These are phyloP conservation scores for Danio albolineatus DNA, from an alignment of 2,797 vertebrate genomes.

Conservation along the genomic window DNA sequence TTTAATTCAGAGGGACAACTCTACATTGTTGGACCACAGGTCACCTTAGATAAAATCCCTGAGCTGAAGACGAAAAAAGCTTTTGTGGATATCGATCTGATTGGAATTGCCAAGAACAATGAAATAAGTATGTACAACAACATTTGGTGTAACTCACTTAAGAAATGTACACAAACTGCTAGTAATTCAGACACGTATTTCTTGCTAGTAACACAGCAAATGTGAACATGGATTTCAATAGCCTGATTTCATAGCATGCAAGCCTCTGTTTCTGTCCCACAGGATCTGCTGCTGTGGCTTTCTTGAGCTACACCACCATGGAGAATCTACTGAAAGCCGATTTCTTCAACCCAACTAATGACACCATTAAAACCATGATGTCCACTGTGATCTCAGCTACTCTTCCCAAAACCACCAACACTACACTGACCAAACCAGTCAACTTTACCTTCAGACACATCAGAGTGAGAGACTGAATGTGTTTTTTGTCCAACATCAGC, in stretches of 20 bases:
- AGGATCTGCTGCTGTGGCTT: constrained; percentile 38
- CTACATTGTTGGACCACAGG: constrained; percentile 18
- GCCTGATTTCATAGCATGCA: no score
- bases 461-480: neutral
- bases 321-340: constrained; percentile 34
- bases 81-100: constrained; percentile 43
- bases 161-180: no score
- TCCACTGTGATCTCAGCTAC: constrained; percentile 47
- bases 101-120: constrained; percentile 27
- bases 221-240: no score
- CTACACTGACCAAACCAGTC: constrained; percentile 24
- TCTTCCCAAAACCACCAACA: constrained; percentile 34
- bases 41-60: constrained; percentile 8
- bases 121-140: no score
- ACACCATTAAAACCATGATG: constrained; percentile 52
- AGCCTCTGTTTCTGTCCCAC: neutral
- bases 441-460: constrained; percentile 49
- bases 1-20: constrained; percentile 19
- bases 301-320: constrained; percentile 29
- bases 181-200: no score
- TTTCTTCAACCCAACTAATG: constrained; percentile 13
- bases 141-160: no score
- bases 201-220: no score
- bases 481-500: neutral
- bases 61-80: neutral